A percentile compares a stretch with the other conserved stretches of the same genome.
phyloP scores from a whole-genome alignment of 2,888 invertebrate species.

The Tetragonisca angustula region DNA sequence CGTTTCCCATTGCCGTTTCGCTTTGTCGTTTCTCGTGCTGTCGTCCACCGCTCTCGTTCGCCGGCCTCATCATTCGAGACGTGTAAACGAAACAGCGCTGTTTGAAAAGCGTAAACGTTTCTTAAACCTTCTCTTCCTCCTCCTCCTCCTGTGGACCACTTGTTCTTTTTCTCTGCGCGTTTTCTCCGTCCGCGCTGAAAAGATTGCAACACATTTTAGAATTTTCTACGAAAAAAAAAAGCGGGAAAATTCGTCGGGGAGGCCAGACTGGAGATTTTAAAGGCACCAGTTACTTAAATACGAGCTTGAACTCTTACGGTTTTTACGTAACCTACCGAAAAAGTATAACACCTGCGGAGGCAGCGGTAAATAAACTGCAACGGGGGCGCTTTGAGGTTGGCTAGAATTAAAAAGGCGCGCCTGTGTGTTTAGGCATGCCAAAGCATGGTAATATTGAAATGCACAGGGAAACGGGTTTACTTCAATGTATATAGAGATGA shows the following conservation, averaged over 20 bases:
- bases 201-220: not conserved
- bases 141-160: not conserved
- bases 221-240: not conserved
- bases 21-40: not conserved
- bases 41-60: conserved; percentile 17
- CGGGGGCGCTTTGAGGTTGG: conserved; percentile 13
- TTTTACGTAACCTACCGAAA: conserved; percentile 16
- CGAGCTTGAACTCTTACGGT: conserved; percentile 12
- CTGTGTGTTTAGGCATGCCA: not conserved
- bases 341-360: conserved; percentile 26
- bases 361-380: conserved; percentile 18
- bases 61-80: conserved; percentile 1
- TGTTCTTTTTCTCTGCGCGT: not conserved
- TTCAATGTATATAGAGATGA: not conserved
- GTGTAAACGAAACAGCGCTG: conserved; percentile 18
- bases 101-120: conserved; percentile 21
- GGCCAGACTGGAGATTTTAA: not conserved
- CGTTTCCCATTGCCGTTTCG: conserved; percentile 25
- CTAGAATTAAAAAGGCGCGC: conserved; percentile 15
- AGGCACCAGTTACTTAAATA: conserved; percentile 1
- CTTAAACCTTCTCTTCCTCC: not conserved
- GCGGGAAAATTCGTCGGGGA: not conserved
- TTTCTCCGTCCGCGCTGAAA: not conserved
- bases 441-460: conserved; percentile 9
- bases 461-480: not conserved